Evolutionary conservation across 2,797 vertebrate species (phyloP), one percentile per base, ranked within the genome.

Genomic region (Cynopterus sphinx): DNA sequence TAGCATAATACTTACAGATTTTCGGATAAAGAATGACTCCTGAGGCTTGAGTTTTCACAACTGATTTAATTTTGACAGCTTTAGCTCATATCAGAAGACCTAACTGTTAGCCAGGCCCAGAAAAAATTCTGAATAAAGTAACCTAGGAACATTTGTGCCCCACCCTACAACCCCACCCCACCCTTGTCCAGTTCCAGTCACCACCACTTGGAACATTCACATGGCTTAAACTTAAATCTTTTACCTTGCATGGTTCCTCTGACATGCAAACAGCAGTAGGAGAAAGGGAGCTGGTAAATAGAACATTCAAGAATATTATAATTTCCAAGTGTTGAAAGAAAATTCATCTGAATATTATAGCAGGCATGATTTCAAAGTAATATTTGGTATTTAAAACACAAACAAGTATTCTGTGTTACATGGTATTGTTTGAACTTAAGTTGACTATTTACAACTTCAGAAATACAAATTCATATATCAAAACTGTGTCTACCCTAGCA

Each of bases 51-150:
- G 68, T 94, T 85, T 97, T 87, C 83, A 83, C 61, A 94, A 89
- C 28, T 74, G 94, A 83, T 85, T 96, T 95, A 92, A 91, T 91
- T 95, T 96, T 84, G 86, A 91, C 79, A 94, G 78, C 81, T 93
- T 97, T 90, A 87, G 41, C 46, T 91, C 41, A 71, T 90, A 81
- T 82, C 39, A 57, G 73, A 90, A 59, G 61, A 90, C 75, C n/a
- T 67, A 91, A 77, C 31, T 90, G 55, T 89, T 96, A 85, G 65
- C 43, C 49, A 95, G 90, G 68, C 9, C 68, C 31, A 94, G 68
- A 31, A 87, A 63, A 85, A 73, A 61, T 78, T 59, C n/a, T 53
- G 15, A 31, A 78, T 87, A 57, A 83, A 67, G 33, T 78, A 57
- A 81, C 41, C 71, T 70, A 87, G 28, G 77, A 90, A 74, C 55